Conservation (phyloP, 2,797 vertebrate species). For the Galagoides demidoff region DNA sequence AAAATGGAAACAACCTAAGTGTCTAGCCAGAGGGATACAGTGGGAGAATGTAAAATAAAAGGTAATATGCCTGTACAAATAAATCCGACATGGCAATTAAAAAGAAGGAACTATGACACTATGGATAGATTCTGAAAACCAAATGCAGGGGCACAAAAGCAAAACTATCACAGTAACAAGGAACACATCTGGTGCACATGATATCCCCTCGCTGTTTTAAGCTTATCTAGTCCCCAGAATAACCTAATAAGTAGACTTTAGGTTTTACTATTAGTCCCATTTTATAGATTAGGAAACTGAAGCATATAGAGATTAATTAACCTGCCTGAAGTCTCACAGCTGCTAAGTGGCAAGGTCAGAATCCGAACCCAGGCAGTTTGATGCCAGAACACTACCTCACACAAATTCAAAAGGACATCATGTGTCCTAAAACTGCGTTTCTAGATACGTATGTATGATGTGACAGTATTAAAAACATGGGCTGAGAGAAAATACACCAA, state of each 20-base stretch:
- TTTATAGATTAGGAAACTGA: constrained; percentile 22
- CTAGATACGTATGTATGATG: neutral
- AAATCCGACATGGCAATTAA: neutral
- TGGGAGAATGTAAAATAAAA: neutral
- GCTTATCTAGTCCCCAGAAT: neutral
- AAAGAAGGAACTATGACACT: neutral
- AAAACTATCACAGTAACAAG: neutral
- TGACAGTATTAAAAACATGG: neutral
- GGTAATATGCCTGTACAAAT: neutral
- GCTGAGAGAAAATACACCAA: neutral
- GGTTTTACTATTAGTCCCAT: neutral
- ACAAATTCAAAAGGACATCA: neutral
- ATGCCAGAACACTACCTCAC: neutral
- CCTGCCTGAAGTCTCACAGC: neutral
- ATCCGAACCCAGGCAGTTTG: neutral
- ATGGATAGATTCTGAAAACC: neutral
- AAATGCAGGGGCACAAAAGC: neutral
- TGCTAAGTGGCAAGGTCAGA: neutral
- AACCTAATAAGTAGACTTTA: neutral
- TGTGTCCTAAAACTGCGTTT: neutral
- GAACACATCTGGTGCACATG: fast-evolving
- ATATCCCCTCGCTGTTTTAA: neutral
- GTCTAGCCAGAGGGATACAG: neutral
- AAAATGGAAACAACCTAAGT: neutral
- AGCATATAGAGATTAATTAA: neutral